Base-by-base conservation (phyloP, 2,113 vertebrate species). In the Rhynchomys soricoides region DNA sequence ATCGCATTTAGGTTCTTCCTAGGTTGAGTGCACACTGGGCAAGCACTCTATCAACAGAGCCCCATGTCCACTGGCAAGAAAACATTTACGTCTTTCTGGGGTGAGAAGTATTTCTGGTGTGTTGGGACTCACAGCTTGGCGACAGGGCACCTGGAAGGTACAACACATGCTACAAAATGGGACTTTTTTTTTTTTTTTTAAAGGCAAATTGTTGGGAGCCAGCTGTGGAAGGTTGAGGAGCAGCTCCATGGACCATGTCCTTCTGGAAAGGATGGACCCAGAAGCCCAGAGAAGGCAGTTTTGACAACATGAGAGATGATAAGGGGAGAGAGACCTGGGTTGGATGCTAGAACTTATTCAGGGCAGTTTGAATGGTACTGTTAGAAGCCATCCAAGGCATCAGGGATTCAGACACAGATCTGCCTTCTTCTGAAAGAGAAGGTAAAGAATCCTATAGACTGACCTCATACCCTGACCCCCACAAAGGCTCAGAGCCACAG, bases 341-440 rank as follows among this genome's bases (percentile, higher is more conserved):
- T 21, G 15, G 37, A 45, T 4, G 1, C 74, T 45, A 71, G 43
- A 86, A 64, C 15, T 64, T 85, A 34, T 45, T 55, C 40, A 78
- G 71, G 79, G 40, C 59, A 92, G 7, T 66, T 70, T 55, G 64
- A 91, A 59, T 29, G 29, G 15, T n/a, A 8, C 22, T 50, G 15
- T 59, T 26, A 45, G 31, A 70, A 5, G 3, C 24, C 3, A 1
- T 11, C 3, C 77, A 37, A 87, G 40, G 21, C 59, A 31, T 64
- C 12, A 88, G 79, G 40, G 86, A 95, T 71, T 94, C 59, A 94
- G 52, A 2, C 71, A 81, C 45, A 43, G 66, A 74, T 88, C 74
- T 94, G 81, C 59, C 40, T 81, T 92, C 57, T 89, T 10, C 79
- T 91, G 15, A n/a, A 86, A 86, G 57, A 57, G 29, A 82, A 89